A percentile compares a stretch with the other conserved stretches of the same genome.
Conservation (phyloP, 2,113 vertebrate genomes). For the Paradoxurus hermaphroditus region DNA sequence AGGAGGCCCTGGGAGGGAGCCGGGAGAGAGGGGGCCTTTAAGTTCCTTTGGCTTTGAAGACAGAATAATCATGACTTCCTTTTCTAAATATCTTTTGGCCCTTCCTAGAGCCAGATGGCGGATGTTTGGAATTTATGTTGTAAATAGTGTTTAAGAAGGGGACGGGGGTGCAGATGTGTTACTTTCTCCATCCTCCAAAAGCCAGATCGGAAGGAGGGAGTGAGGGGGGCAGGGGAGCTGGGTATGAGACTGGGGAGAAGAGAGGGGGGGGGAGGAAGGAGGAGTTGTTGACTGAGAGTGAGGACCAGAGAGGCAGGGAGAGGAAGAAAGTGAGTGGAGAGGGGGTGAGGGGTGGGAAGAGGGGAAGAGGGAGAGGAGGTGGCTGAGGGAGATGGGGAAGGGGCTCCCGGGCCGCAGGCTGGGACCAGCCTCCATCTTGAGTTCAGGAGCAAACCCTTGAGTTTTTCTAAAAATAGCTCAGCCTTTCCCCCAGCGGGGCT, state of each 20-base stretch:
- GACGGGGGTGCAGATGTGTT: slow-evolving; percentile 44
- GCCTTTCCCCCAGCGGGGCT: slow-evolving; percentile 82
- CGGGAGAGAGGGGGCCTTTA: slow-evolving; percentile 27
- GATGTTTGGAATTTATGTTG: slow-evolving; percentile 79
- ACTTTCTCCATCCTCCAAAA: slow-evolving; percentile 56
- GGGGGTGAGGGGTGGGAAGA: neutral
- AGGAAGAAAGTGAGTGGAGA: neutral
- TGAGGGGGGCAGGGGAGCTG: neutral
- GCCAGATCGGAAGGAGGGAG: slow-evolving; percentile 8
- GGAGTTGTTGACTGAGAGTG: neutral
- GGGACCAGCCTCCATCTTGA: slow-evolving; percentile 73
- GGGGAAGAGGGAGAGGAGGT: neutral
- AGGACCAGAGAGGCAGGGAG: neutral
- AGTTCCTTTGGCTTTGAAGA: slow-evolving; percentile 69
- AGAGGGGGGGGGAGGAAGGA: neutral
- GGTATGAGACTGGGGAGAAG: neutral
- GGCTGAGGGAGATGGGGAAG: neutral
- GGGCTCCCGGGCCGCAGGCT: neutral
- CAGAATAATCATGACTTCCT: slow-evolving; percentile 73
- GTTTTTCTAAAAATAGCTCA: slow-evolving; percentile 87
- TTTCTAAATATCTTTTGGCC: slow-evolving; percentile 73
- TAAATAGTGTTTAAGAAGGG: slow-evolving; percentile 72
- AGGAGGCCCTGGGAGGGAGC: neutral
- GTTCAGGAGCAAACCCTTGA: slow-evolving; percentile 80
- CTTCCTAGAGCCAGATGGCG: slow-evolving; percentile 77